Base-by-base conservation (phyloP, 53 echinoderm and acorn worm genomes). In the Patiria pectinifera region DNA sequence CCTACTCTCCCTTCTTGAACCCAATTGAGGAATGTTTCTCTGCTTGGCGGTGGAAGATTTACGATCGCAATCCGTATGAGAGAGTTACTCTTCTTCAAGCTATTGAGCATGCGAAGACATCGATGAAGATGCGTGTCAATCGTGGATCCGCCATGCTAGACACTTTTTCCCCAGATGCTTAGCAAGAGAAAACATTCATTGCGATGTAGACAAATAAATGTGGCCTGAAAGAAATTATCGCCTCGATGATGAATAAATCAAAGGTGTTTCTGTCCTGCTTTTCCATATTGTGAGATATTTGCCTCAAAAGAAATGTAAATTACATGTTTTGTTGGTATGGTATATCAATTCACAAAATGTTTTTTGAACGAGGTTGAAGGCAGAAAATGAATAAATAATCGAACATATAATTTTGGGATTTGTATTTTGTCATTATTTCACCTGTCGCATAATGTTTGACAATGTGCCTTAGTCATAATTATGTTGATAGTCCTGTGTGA, bases 11-110 rank as follows among this genome's bases (percentile, higher is more conserved):
- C 22, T 58, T 82, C 11, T 53, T 53, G 3, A 82, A 82, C 26
- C 82, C 82, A 14, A 82, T 82, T 18, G 82, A 82, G 82, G 82
- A 82, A 21, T 82, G 53, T n/a, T 82, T 49, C 22, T 82, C 82
- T 4, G 82, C 82, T 44, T 25, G 79, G 45, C 45, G 79, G 1
- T 79, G 79, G 79, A 25, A 43, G 79, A 53, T 79, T 8, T 79
- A 79, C 2, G 79, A 79, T 35, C 79, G 45, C 16, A 79, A 45
- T 44, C 79, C 79, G 10, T 45, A 79, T 46, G 43, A 79, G 79
- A 35, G 45, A 44, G 79, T 46, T 8, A 53, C 82, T 45, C 79
- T 79, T 44, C 79, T 79, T 45, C 79, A 79, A 45, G 79, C 79
- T 8, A 4, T 79, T 5, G n/a, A n/a, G 79, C 79, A 45, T 79